Base-by-base conservation (phyloP, 2,113 vertebrate genomes). In the Lepisosteus osseus region DNA sequence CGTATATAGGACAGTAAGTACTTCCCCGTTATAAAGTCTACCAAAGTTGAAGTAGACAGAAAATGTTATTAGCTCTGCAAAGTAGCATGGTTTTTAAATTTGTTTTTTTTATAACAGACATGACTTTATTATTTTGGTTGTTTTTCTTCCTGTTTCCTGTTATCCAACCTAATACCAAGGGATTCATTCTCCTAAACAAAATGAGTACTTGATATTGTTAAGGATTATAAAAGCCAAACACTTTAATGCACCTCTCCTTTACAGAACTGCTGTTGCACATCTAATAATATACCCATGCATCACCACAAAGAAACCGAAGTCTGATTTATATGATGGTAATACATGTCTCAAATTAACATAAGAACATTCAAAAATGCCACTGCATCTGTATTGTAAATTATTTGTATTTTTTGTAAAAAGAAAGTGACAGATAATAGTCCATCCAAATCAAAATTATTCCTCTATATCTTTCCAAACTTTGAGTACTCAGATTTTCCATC, bases 281-380 rank as follows among this genome's bases (percentile, higher is more conserved):
- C 54, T 63, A 72, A 65, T 72, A 63, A 65, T 55, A 72, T 55
- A 72, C 55, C 70, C 70, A 65, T 67, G 56, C 47, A 65, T 47
- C 55, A 6, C 9, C 47, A 51, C 5, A 51, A 56, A 70, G 54
- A 64, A 55, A 61, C 43, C 15, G 62, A 61, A 43, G n/a, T 15
- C 14, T 42, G n/a, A 70, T 70, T 70, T 70, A 44, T 70, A 40
- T 70, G 47, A 51, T 17, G 6, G 56, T 40, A 44, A 62, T 61
- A 42, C 56, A 62, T 61, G 47, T 51, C 9, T 5, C 9, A 9
- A 51, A 51, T 51, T 51, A 51, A 51, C 1, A 2, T 51, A 9
- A 9, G 9, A 51, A 9, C 47, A 51, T 2, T 29, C 29, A 29
- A 29, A 29, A 29, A 29, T 29, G 29, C 29, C 29, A 1, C 29